phyloP scores from a whole-genome alignment of 2,888 invertebrate species.

The Buathra laborator region DNA sequence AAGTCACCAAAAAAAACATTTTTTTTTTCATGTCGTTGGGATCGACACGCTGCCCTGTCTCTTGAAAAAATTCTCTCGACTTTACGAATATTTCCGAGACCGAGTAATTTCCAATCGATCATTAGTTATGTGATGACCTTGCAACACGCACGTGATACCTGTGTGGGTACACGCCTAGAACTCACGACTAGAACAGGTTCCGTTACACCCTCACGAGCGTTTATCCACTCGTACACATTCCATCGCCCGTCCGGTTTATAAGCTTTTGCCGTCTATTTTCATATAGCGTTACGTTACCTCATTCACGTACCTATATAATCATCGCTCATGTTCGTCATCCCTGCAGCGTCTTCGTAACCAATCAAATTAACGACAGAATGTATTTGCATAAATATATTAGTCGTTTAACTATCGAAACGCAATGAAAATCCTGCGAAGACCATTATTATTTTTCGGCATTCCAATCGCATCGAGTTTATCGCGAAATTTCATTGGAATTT shows the following conservation, averaged over 20 bases:
- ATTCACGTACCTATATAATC: constrained; percentile 25
- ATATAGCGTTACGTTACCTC: constrained; percentile 55
- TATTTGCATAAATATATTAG: constrained; percentile 15
- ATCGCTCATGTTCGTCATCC: constrained; percentile 19
- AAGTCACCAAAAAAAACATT: too few relatives aligned
- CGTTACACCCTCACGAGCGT: constrained; percentile 75
- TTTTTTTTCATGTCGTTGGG: too few relatives aligned
- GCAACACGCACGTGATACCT: constrained; percentile 24
- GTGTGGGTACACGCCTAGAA: constrained; percentile 29
- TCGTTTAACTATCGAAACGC: neutral
- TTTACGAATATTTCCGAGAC: constrained; percentile 9
- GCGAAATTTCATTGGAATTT: too few relatives aligned
- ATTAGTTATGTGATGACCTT: constrained; percentile 17
- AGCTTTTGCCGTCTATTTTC: constrained; percentile 53
- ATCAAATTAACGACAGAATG: neutral
- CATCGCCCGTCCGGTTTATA: constrained; percentile 66
- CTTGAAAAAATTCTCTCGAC: constrained; percentile 5
- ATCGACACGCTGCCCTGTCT: too few relatives aligned
- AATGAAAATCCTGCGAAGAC: neutral
- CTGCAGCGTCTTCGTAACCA: neutral
- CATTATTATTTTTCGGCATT: too few relatives aligned
- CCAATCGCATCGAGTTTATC: too few relatives aligned
- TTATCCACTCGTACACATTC: constrained; percentile 63
- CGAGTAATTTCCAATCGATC: constrained; percentile 16
- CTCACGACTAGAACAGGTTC: constrained; percentile 78